Percentiles rank a stretch among this genome's conserved stretches.
Evolutionary conservation across 1,140 invertebrate genomes (phyloP).

Genomic region (Oedothorax gibbosus): DNA sequence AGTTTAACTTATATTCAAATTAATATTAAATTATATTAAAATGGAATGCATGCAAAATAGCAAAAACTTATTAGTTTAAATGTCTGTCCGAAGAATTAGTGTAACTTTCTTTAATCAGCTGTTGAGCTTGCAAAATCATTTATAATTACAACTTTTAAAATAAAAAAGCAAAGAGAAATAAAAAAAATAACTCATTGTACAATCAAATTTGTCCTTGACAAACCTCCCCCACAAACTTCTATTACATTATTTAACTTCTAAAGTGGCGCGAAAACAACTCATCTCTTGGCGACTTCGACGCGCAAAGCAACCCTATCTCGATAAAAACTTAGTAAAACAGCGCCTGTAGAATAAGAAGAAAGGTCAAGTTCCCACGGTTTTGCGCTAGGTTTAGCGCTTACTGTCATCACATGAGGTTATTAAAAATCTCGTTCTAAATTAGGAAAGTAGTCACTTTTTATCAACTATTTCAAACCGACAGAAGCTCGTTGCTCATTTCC

Average conservation of each 20-base stretch:
- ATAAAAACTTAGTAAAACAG: constrained; percentile 60
- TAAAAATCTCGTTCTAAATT: constrained; percentile 57
- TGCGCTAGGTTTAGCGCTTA: constrained; percentile 53
- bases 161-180: background rate
- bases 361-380: constrained; percentile 60
- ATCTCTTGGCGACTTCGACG: background rate
- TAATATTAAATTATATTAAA: too few species aligned
- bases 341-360: constrained; percentile 46
- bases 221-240: too few species aligned
- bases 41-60: too few species aligned
- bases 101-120: too few species aligned
- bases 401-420: constrained; percentile 60
- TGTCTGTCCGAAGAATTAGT: too few species aligned
- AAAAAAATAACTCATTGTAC: background rate
- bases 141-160: too few species aligned
- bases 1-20: too few species aligned
- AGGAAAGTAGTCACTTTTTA: constrained; percentile 59
- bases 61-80: too few species aligned
- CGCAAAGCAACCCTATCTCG: constrained; percentile 27
- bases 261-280: too few species aligned
- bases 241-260: too few species aligned
- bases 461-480: constrained; percentile 58
- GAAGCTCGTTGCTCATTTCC: constrained; percentile 56
- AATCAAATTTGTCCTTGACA: too few species aligned
- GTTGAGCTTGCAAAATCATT: too few species aligned